A percentile compares a stretch with the other conserved stretches of the same genome.
These are phyloP conservation scores for Plotosus lineatus DNA, from an alignment of 2,113 vertebrate genomes.

Conservation along the genomic window DNA sequence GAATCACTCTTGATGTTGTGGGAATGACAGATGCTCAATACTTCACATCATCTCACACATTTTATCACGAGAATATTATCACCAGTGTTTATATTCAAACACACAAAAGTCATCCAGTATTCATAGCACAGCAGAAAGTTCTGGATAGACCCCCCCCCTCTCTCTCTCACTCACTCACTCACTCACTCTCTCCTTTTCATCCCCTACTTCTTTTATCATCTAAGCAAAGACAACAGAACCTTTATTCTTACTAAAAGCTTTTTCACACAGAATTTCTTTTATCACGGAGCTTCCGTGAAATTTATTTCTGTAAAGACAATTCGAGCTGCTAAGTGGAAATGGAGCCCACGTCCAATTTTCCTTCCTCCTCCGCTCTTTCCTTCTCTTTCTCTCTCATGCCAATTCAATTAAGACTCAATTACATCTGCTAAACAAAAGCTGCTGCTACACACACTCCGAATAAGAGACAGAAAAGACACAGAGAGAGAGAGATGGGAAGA, in stretches of 20 bases:
- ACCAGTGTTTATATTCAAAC: conserved; percentile 47
- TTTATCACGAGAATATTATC: background rate
- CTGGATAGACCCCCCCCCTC: no score
- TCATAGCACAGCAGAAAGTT: no score
- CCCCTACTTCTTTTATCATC: conserved; percentile 55
- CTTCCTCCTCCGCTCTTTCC: conserved; percentile 44
- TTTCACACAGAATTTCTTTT: conserved; percentile 55
- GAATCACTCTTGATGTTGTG: no score
- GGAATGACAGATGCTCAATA: no score
- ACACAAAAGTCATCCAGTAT: no score
- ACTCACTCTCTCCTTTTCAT: conserved; percentile 39
- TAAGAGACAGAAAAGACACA: conserved; percentile 14
- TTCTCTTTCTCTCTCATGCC: conserved; percentile 69
- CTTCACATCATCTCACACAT: no score
- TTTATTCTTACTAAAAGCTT: conserved; percentile 62
- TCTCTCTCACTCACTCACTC: background rate
- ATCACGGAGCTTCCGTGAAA: conserved; percentile 59
- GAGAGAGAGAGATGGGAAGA: background rate
- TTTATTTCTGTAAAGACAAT: conserved; percentile 38
- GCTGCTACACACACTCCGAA: conserved; percentile 32
- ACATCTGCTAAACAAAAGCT: conserved; percentile 71
- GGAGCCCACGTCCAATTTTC: conserved; percentile 61
- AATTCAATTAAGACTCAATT: conserved; percentile 88
- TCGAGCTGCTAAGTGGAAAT: conserved; percentile 59
- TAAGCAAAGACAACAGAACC: conserved; percentile 41